Percentiles rank a stretch among this genome's conserved stretches.
Evolutionary conservation across 2,113 vertebrate genomes (phyloP).

Genomic region (Rhinogobius similis): DNA sequence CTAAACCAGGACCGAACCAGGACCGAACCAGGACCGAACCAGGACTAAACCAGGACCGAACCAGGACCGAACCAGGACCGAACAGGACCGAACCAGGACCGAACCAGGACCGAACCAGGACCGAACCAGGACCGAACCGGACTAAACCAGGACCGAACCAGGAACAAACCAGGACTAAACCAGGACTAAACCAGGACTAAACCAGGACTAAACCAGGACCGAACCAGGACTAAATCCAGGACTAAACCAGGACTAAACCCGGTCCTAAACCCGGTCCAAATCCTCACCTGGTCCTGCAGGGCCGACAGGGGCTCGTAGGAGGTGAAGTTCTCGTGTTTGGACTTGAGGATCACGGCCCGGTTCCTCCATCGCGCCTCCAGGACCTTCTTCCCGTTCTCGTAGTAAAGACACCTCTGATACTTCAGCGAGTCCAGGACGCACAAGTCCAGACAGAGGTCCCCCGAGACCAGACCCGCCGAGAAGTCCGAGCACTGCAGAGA

Average conservation of each 20-base stretch:
- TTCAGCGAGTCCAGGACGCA: conserved; percentile 82
- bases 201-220: not conserved
- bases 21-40: not conserved
- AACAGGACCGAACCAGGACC: not conserved
- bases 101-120: not conserved
- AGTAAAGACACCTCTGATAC: conserved; percentile 91
- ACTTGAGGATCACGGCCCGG: conserved; percentile 87
- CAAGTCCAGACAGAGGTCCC: conserved; percentile 92
- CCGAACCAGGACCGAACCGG: not conserved
- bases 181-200: not conserved
- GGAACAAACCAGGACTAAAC: not conserved
- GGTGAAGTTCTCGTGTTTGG: conserved; percentile 90
- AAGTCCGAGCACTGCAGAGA: conserved; percentile 86
- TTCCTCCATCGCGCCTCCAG: conserved; percentile 91
- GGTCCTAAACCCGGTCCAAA: not conserved
- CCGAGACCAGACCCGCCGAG: conserved; percentile 79
- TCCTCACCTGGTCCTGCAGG: conserved; percentile 66
- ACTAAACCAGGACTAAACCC: not conserved
- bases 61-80: not conserved
- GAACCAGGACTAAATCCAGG: not conserved
- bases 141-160: not conserved
- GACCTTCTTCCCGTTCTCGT: conserved; percentile 94
- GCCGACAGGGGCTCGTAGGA: conserved; percentile 84
- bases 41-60: not conserved
- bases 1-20: not conserved